These are phyloP conservation scores for Hoplostethus mediterraneus DNA, from an alignment of 2,797 vertebrate species.

Conservation along the genomic window DNA sequence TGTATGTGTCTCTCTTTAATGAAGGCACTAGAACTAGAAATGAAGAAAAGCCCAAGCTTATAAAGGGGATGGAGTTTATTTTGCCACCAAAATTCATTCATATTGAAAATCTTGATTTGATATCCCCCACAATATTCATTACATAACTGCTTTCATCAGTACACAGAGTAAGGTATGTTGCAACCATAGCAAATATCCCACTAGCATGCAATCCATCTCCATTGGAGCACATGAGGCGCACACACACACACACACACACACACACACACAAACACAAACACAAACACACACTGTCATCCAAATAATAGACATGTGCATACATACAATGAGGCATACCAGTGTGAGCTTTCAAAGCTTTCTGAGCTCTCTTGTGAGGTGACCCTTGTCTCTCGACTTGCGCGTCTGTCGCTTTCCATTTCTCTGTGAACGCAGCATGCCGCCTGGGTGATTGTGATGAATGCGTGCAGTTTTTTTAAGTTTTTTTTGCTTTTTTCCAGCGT, in stretches of 20 bases:
- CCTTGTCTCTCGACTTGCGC: background rate
- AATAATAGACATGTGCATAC: background rate
- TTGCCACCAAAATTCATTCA: slow-evolving; percentile 29
- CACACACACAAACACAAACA: slow-evolving; percentile 12
- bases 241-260: slow-evolving; percentile 2
- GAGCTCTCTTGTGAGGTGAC: slow-evolving; percentile 16
- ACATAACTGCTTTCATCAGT: slow-evolving; percentile 3
- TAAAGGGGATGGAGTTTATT: background rate
- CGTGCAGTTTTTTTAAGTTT: background rate
- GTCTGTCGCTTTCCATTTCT: slow-evolving; percentile 19
- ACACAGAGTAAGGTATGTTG: background rate
- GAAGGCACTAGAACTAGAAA: background rate
- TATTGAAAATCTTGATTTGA: slow-evolving; percentile 23
- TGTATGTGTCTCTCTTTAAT: background rate
- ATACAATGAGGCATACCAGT: slow-evolving; percentile 2
- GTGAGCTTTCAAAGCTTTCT: slow-evolving; percentile 7
- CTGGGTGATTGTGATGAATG: slow-evolving; percentile 27
- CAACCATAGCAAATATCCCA: background rate
- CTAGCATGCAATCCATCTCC: background rate
- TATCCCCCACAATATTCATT: slow-evolving; percentile 13
- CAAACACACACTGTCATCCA: background rate
- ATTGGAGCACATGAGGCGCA: background rate
- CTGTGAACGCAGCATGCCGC: background rate
- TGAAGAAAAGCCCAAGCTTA: background rate
- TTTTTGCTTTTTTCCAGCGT: background rate